Conservation (phyloP, 2,888 invertebrate species). For the Acrobasis consociella region DNA sequence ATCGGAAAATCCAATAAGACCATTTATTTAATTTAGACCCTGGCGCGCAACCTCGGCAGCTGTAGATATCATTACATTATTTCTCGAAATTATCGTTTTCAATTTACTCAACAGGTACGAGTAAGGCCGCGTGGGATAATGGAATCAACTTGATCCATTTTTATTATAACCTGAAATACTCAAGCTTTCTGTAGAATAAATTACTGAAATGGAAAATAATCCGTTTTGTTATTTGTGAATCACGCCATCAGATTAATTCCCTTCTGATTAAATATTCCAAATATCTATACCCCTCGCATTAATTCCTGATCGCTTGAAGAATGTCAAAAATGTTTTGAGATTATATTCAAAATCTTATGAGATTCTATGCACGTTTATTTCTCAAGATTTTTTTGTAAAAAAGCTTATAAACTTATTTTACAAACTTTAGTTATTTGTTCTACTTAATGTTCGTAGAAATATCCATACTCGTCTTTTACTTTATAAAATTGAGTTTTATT, state of each 20-base stretch:
- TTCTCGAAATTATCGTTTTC: conserved; percentile 13
- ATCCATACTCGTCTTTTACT: too few species aligned
- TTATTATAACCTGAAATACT: not conserved
- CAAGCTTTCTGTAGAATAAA: conserved; percentile 22
- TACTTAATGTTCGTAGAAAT: too few species aligned
- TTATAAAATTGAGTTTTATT: too few species aligned
- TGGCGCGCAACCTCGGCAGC: not conserved
- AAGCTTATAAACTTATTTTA: too few species aligned
- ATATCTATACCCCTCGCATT: conserved; percentile 46
- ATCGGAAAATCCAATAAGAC: conserved; percentile 12
- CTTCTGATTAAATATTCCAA: conserved; percentile 52
- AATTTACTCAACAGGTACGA: not conserved
- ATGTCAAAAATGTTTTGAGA: conserved; percentile 42
- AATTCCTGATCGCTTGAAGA: conserved; percentile 36
- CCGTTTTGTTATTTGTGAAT: conserved; percentile 45
- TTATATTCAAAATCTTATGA: conserved; percentile 26
- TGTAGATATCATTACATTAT: conserved; percentile 4
- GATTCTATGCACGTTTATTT: not conserved
- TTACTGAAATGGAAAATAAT: conserved; percentile 48
- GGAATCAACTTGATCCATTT: conserved; percentile 2
- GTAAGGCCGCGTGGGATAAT: not conserved
- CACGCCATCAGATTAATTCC: conserved; percentile 48
- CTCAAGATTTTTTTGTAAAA: too few species aligned
- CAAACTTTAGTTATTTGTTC: too few species aligned
- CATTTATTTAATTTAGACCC: conserved; percentile 6